phyloP scores from a whole-genome alignment of 1,140 invertebrate genomes.

The Trissolcus basalis region DNA sequence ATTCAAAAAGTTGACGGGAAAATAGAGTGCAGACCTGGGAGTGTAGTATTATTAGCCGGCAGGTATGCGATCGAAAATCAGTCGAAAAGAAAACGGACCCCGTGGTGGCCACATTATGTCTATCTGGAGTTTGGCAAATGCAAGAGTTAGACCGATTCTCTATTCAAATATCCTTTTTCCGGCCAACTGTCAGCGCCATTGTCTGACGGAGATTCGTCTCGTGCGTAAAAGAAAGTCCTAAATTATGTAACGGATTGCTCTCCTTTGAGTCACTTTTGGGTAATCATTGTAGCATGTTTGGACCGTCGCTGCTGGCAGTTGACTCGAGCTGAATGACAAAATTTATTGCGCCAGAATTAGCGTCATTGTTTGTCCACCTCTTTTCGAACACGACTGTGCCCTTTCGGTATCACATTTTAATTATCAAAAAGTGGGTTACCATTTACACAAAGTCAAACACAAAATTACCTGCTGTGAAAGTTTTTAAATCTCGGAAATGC shows the following conservation, averaged over 20 bases:
- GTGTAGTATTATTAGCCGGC: too few species aligned
- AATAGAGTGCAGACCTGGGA: too few species aligned
- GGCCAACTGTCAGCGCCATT: neutral
- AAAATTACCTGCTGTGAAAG: too few species aligned
- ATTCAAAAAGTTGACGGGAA: conserved; percentile 13
- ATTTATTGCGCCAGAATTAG: conserved; percentile 13
- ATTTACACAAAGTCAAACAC: too few species aligned
- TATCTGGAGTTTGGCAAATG: conserved; percentile 20
- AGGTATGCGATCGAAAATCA: too few species aligned
- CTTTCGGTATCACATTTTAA: conserved; percentile 4
- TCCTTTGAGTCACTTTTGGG: conserved; percentile 15
- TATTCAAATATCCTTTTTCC: conserved; percentile 14
- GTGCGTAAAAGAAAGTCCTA: neutral
- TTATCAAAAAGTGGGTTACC: neutral
- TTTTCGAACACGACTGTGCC: neutral
- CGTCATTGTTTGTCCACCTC: neutral
- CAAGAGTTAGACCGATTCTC: conserved; percentile 12
- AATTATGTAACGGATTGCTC: conserved; percentile 28
- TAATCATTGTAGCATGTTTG: conserved; percentile 9
- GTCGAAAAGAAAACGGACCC: conserved; percentile 6
- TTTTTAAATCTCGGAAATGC: too few species aligned
- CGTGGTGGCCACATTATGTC: conserved; percentile 19
- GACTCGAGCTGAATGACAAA: conserved; percentile 9
- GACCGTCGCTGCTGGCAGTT: conserved; percentile 1
- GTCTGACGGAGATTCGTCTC: neutral